Percentiles rank a stretch among this genome's conserved stretches.
phyloP scores from a whole-genome alignment of 2,113 vertebrate species.

The mouse (Mus musculus) region GRCm39 chr11:94738001-94738500 shows the following conservation, averaged over 20 bases:
- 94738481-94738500: too few relatives aligned
- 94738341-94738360: neutral
- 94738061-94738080: neutral
- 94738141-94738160: neutral
- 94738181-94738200: neutral
- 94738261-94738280: neutral
- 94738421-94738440: neutral
- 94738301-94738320: neutral
- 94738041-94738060: too few relatives aligned
- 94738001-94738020: too few relatives aligned
- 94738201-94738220: neutral
- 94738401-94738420: neutral
- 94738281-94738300: neutral
- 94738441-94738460: neutral
- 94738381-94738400: neutral
- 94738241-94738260: neutral
- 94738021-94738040: neutral
- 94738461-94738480: neutral
- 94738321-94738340: neutral
- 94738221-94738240: neutral
- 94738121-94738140: neutral
- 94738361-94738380: neutral
- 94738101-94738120: accelerated
- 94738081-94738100: neutral
- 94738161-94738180: neutral